A percentile compares a stretch with the other conserved stretches of the same genome.
Conservation (phyloP, 2,888 invertebrate genomes). For the Cenopis cana region DNA sequence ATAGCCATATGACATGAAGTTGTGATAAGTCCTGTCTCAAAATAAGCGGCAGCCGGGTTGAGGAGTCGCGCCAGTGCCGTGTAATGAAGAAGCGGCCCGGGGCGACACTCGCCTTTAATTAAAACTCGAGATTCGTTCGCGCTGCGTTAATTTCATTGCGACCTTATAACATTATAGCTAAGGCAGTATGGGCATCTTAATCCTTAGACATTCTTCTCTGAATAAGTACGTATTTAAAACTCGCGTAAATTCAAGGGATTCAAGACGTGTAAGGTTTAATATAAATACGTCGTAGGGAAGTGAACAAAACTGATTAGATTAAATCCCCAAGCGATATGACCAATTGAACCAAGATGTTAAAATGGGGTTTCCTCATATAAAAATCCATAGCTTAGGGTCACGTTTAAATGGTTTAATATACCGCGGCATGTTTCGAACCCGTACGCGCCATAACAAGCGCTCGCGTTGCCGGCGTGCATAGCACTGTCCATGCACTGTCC, state of each 20-base stretch:
- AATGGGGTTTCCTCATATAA: too few relatives aligned
- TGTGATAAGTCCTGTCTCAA: slow-evolving; percentile 20
- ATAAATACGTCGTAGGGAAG: too few relatives aligned
- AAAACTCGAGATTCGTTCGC: slow-evolving; percentile 71
- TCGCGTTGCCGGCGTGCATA: too few relatives aligned
- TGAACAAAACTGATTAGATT: too few relatives aligned
- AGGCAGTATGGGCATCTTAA: slow-evolving; percentile 17
- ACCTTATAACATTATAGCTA: not conserved
- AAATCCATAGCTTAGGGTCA: too few relatives aligned
- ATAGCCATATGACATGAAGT: not conserved
- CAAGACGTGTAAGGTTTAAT: not conserved
- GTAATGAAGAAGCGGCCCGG: slow-evolving; percentile 41
- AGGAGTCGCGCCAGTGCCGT: slow-evolving; percentile 21
- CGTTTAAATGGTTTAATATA: too few relatives aligned
- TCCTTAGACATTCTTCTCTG: not conserved
- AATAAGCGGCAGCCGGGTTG: slow-evolving; percentile 23
- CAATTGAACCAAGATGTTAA: too few relatives aligned
- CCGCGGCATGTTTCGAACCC: too few relatives aligned
- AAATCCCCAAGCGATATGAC: too few relatives aligned
- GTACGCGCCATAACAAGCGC: too few relatives aligned
- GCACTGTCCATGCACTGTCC: too few relatives aligned
- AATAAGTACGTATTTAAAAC: not conserved
- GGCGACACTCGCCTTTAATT: slow-evolving; percentile 69
- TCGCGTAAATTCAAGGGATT: not conserved
- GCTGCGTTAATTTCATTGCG: slow-evolving; percentile 48